Evolutionary conservation across 2,113 vertebrate genomes (phyloP), one percentile per base, ranked within the genome.

Genomic region (Rallus limicola): DNA sequence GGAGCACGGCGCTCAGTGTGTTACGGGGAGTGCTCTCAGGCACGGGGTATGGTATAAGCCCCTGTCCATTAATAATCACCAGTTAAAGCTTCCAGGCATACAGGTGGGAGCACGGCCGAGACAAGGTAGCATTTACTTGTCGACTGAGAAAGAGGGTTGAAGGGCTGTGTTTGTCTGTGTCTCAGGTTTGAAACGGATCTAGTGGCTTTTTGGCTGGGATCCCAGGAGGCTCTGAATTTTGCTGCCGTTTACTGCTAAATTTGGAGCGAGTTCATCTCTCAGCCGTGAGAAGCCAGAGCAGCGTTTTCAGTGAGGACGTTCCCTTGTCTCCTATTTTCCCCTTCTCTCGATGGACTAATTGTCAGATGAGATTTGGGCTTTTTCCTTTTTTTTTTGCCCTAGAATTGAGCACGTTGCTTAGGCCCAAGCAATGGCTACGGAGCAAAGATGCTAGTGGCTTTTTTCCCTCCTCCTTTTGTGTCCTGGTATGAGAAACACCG

Each of bases 131-230:
- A 1, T 78, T 82, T 82, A 82, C 92, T 86, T 92, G 52, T 81
- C 90, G 92, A 3, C 82, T 25, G 88, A 81, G 92, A 56, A 67
- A 5, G 64, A 71, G 82, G 68, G 70, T 75, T 94, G 95, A 95
- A 91, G 80, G 93, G 90, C 88, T 82, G 65, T 34, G 86, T 82
- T 94, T 95, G 87, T 72, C 90, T 86, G 74, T 25, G 74, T 89
- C 88, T 92, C 91, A 58, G 93, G 88, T 84, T 94, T 84, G 90
- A 71, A 88, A 95, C 26, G 79, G 90, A 94, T 75, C 93, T 86
- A 42, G 95, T 78, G 95, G 86, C 65, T 95, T 94, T 84, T 94
- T 96, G 95, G 92, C 95, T 84, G 92, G 65, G 53, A 76, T 96
- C 92, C 96, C 93, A 16, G 90, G 86, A 87, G 91, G 90, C 64